These are phyloP conservation scores for Danionella cerebrum DNA, from an alignment of 2,113 vertebrate genomes.

Conservation along the genomic window DNA sequence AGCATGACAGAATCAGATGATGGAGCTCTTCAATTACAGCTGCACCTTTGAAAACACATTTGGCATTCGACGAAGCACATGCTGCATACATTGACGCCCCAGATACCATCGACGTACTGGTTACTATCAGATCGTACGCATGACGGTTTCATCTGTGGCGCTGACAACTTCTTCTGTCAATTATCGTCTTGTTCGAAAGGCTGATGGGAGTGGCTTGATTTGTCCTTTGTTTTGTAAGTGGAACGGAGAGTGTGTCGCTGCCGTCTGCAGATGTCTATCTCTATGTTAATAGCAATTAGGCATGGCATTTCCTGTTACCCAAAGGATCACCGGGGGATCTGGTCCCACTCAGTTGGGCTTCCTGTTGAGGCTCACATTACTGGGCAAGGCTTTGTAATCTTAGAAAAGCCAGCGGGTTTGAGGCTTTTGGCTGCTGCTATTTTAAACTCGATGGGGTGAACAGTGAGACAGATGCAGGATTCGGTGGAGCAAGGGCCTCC, in stretches of 20 bases:
- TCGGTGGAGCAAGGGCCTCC: constrained; percentile 12
- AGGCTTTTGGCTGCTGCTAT: constrained; percentile 32
- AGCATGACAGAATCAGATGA: constrained; percentile 7
- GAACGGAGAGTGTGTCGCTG: not conserved
- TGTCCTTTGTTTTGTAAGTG: not conserved
- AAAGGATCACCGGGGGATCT: not conserved
- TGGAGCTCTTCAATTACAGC: not conserved
- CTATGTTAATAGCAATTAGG: constrained; percentile 14
- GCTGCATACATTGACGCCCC: constrained; percentile 7
- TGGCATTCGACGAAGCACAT: constrained; percentile 15
- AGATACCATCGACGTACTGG: not conserved
- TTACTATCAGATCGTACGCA: not conserved
- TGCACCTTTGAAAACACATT: constrained; percentile 16
- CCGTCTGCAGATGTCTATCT: not conserved
- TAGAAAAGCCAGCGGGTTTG: constrained; percentile 24
- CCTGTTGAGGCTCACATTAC: constrained; percentile 5
- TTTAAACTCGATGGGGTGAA: constrained; percentile 30
- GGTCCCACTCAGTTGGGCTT: not conserved
- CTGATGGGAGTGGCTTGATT: constrained; percentile 1
- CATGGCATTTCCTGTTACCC: not conserved
- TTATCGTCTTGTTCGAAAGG: not conserved
- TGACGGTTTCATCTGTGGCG: not conserved
- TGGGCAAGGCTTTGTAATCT: constrained; percentile 31
- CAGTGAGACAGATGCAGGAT: constrained; percentile 21
- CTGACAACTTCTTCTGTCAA: not conserved